Conservation (phyloP, 2,888 invertebrate species). For the Himalopsyche tibetana region DNA sequence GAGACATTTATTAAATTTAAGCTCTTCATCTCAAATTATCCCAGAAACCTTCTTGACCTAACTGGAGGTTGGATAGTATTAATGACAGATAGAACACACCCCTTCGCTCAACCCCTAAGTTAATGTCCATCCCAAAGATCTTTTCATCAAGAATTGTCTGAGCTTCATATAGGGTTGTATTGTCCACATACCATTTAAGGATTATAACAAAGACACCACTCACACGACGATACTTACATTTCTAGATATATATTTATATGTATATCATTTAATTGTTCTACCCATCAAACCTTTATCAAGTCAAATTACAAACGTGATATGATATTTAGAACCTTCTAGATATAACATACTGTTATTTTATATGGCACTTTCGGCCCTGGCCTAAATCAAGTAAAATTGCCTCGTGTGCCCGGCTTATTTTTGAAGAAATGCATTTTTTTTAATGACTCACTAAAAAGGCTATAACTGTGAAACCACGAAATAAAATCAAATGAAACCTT, state of each 20-base stretch:
- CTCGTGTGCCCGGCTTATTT: no score
- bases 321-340: not conserved
- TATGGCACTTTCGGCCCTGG: no score
- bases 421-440: no score
- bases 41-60: not conserved
- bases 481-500: no score
- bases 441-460: no score
- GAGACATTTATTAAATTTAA: no score
- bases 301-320: not conserved
- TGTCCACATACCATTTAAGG: not conserved
- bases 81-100: not conserved
- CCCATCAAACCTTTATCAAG: conserved; percentile 2
- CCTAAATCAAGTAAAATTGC: no score
- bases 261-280: not conserved
- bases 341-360: not conserved
- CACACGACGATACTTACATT: not conserved
- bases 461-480: no score
- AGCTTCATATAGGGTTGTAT: not conserved
- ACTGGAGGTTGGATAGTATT: conserved; percentile 10
- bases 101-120: conserved; percentile 19
- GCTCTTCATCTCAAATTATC: not conserved
- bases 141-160: conserved; percentile 18
- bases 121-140: conserved; percentile 6
- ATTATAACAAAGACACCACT: not conserved
- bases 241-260: not conserved